These are phyloP conservation scores for Atta texana DNA, from an alignment of 1,140 invertebrate species.

Conservation along the genomic window DNA sequence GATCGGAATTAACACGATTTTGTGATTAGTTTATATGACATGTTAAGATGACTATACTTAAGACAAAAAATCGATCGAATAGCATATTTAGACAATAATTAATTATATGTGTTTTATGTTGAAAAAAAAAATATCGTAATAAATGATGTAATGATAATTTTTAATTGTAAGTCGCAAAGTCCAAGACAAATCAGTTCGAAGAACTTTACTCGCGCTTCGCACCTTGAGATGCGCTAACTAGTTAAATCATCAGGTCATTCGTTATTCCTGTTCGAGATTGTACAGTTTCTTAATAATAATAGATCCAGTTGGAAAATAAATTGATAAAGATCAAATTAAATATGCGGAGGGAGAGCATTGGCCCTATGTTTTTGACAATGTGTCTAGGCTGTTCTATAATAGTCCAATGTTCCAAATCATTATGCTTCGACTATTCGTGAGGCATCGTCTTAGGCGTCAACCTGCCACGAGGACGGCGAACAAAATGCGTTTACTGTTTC, in stretches of 20 bases:
- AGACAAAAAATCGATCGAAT: too few species aligned
- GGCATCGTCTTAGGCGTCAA: conserved; percentile 57
- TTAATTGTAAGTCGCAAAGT: conserved; percentile 19
- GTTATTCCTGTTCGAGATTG: not conserved
- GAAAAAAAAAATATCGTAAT: not conserved
- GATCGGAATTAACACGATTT: too few species aligned
- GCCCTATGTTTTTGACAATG: conserved; percentile 80
- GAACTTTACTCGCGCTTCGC: conserved; percentile 28
- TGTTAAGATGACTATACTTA: too few species aligned
- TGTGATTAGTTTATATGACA: too few species aligned
- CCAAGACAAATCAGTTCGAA: conserved; percentile 7
- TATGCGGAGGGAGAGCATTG: not conserved
- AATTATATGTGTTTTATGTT: not conserved
- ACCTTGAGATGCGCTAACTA: conserved; percentile 34
- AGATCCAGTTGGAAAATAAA: not conserved
- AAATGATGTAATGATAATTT: not conserved
- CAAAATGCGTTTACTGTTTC: conserved; percentile 39
- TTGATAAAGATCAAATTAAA: not conserved
- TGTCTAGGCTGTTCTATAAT: conserved; percentile 81
- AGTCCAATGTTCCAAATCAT: conserved; percentile 81
- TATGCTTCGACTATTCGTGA: conserved; percentile 61
- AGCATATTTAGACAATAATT: not conserved
- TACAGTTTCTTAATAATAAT: not conserved
- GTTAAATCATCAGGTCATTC: conserved; percentile 18
- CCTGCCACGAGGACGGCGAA: conserved; percentile 36